phyloP scores from a whole-genome alignment of 2,113 vertebrate genomes.

The Phylloscopus trochiloides region DNA sequence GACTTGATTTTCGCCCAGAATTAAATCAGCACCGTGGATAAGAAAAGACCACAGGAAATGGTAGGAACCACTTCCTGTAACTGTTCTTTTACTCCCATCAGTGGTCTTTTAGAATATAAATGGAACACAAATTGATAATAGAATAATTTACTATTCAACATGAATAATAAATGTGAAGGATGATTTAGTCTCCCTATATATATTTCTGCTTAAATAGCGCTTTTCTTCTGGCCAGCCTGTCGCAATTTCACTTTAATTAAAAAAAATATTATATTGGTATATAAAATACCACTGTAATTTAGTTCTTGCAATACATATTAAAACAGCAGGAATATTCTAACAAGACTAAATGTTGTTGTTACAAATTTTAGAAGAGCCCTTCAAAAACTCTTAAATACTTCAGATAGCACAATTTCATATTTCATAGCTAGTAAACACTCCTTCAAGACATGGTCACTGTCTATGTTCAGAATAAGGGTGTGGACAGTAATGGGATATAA shows the following conservation, averaged over 20 bases:
- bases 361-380: background rate
- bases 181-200: constrained; percentile 11
- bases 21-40: background rate
- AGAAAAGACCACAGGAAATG: constrained; percentile 16
- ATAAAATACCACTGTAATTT: background rate
- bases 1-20: background rate
- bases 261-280: constrained; percentile 7
- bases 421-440: background rate
- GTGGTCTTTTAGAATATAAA: constrained; percentile 30
- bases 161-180: constrained; percentile 52
- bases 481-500: background rate
- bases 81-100: background rate
- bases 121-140: constrained; percentile 40
- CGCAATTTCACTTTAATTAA: constrained; percentile 30
- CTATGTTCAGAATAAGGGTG: background rate
- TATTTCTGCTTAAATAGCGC: constrained; percentile 5
- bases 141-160: constrained; percentile 47
- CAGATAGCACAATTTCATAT: background rate
- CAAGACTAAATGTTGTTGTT: background rate
- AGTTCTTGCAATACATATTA: background rate
- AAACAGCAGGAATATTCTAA: background rate
- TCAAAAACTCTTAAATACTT: background rate
- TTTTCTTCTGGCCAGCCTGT: background rate
- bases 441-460: background rate
- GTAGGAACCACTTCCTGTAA: constrained; percentile 10